Base-by-base conservation (phyloP, 1,140 invertebrate genomes). In the Nylanderia fulva region DNA sequence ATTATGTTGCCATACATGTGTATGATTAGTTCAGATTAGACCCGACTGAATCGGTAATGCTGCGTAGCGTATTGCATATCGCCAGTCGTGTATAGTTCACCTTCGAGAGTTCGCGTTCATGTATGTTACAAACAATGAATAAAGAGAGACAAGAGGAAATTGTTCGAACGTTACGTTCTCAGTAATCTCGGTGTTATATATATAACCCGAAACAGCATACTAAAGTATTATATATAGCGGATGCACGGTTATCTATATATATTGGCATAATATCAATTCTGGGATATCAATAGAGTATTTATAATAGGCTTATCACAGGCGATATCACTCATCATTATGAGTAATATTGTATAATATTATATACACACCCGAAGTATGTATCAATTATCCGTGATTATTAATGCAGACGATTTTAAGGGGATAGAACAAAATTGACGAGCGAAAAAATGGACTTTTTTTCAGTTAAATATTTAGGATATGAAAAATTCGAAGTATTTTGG, bases 1-100 rank as follows among this genome's bases (percentile, higher is more conserved):
- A 82, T 82, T 58, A 71, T 36, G 66, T 72, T 71, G 71, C 52
- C 66, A 39, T 58, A 72, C 52, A 36, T 45, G 77, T 82, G 66
- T 71, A 45, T 71, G 77, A 82, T 82, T 71, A 82, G 77, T 82
- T 71, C 66, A 72, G 77, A 82, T 72, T 82, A 82, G 77, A 58
- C 4, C 4, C 27, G 52, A 71, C 77, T 18, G 52, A 42, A 58
- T 80, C 64, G 36, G 77, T 56, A 71, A 71, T 80, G 64, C 33
- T 29, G 48, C 24, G 21, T n/a, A 64, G 27, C 52, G 48, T 80
- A 71, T 66, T 39, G 42, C 61, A 15, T 66, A 48, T 58, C 74
- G 18, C 45, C 0, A 42, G 24, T 61, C 18, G 56, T 29, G 24
- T 5, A 24, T 36, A 8, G 27, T 39, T 33, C 58, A 9, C 48